A percentile compares a stretch with the other conserved stretches of the same genome.
These are phyloP conservation scores for Chlorospingus semifuscus DNA, from an alignment of 2,797 vertebrate genomes.

Conservation along the genomic window DNA sequence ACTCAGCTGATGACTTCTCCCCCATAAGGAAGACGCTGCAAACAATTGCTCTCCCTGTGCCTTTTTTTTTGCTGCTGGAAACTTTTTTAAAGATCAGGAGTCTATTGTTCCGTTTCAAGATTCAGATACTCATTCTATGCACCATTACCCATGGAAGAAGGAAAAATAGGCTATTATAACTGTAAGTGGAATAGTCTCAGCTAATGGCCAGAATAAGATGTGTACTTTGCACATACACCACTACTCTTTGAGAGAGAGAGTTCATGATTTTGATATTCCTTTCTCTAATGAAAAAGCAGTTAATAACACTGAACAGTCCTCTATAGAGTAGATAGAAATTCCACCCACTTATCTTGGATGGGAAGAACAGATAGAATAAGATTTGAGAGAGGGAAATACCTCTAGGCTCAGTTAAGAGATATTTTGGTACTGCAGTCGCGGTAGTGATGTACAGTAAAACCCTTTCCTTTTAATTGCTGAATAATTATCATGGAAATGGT, in stretches of 20 bases:
- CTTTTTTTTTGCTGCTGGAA: constrained; percentile 29
- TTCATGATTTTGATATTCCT: constrained; percentile 8
- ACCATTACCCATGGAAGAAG: constrained; percentile 58
- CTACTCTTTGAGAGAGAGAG: not conserved
- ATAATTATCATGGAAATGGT: constrained; percentile 57
- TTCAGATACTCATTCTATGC: constrained; percentile 52
- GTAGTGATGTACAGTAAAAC: constrained; percentile 31
- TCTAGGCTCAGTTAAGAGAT: constrained; percentile 23
- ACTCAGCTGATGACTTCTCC: not conserved
- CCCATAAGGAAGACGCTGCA: not conserved
- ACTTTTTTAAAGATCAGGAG: constrained; percentile 53
- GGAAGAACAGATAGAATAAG: constrained; percentile 25
- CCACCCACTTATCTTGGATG: not conserved
- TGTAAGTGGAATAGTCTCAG: constrained; percentile 39
- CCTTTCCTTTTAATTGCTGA: constrained; percentile 59
- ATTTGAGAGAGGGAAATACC: constrained; percentile 14
- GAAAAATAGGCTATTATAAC: constrained; percentile 46
- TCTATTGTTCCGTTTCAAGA: constrained; percentile 58
- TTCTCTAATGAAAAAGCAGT: constrained; percentile 21
- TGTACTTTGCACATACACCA: constrained; percentile 16
- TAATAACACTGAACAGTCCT: constrained; percentile 13
- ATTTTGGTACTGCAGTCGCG: constrained; percentile 39
- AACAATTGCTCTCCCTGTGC: not conserved
- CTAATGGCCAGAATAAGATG: constrained; percentile 52
- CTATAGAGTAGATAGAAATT: not conserved